Evolutionary conservation across 2,888 invertebrate genomes (phyloP), one percentile per base, ranked within the genome.

Genomic region (Exocentrus adspersus): DNA sequence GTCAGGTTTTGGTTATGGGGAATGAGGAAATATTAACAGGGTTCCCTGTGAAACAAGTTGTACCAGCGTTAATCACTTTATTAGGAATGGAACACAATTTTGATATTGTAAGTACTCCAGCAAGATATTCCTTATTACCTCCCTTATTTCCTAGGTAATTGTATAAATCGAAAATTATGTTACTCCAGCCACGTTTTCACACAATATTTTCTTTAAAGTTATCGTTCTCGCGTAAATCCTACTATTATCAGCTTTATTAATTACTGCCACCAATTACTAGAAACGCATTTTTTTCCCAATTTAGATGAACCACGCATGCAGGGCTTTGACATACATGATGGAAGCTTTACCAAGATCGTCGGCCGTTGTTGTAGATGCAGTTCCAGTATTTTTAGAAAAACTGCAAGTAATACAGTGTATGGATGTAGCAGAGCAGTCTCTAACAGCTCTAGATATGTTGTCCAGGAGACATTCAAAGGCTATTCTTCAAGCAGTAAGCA

Each of bases 371-470:
- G 95, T 97, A 1, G 95, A 98, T 77, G 98, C 98, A 1, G 95
- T 99, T 62, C 98, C 99, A 1, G 94, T 95, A 0, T 97, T 99
- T 84, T 85, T 99, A 60, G 97, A 98, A 84, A 99, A 97, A 84
- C 86, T 98, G 61, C 97, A 98, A 85, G 94, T 95, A 19, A 99
- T 98, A 76, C 98, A 98, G 74, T 99, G 98, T 82, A 98, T 99
- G 95, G 99, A 99, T 84, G 98, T 99, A 16, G 99, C 99, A 2
- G 99, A 99, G 82, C 98, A 99, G 85, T 95, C 97, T 72, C 87
- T 99, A 66, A 97, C 98, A 3, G 98, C 98, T 1, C 86, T 99
- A 42, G 98, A 99, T 81, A 98, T 98, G 91, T 86, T 99, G 53
- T 98, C 98, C 0, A 87, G 97, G 10, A 87, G 98, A 64, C 99